A percentile compares a stretch with the other conserved stretches of the same genome.
These are phyloP conservation scores for Schizothorax lantsangensis DNA, from an alignment of 2,797 vertebrate genomes.

Conservation along the genomic window DNA sequence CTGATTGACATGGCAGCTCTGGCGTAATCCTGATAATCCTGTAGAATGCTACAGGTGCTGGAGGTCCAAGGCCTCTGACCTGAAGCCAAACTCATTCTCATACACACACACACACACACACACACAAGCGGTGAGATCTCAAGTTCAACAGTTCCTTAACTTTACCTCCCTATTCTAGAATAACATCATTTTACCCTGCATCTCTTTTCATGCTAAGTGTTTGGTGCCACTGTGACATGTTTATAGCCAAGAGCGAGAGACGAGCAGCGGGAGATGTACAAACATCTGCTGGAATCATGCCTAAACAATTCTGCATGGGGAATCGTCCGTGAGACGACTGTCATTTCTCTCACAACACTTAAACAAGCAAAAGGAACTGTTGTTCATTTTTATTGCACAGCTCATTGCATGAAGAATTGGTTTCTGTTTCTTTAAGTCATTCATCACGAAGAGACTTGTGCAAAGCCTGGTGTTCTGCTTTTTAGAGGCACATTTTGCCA, in stretches of 20 bases:
- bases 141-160: slow-evolving; percentile 5
- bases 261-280: slow-evolving; percentile 50
- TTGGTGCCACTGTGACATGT: slow-evolving; percentile 28
- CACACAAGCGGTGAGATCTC: not conserved
- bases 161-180: not conserved
- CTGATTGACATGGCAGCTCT: slow-evolving; percentile 77
- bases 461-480: not conserved
- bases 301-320: slow-evolving; percentile 25
- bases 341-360: slow-evolving; percentile 2
- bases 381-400: slow-evolving; percentile 22
- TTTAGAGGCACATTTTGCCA: slow-evolving; percentile 3
- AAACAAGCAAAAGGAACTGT: slow-evolving; percentile 2
- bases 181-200: not conserved
- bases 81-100: slow-evolving; percentile 50
- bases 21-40: slow-evolving; percentile 79
- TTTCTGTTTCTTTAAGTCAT: slow-evolving; percentile 2
- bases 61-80: slow-evolving; percentile 70
- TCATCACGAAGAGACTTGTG: not conserved
- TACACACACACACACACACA: slow-evolving; percentile 32
- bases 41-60: slow-evolving; percentile 71
- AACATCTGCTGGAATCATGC: slow-evolving; percentile 62
- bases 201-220: slow-evolving; percentile 6
- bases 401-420: not conserved
- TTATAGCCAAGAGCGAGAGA: slow-evolving; percentile 27
- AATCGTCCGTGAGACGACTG: not conserved